Evolutionary conservation across 2,888 invertebrate species (phyloP), one percentile per base, ranked within the genome.

Genomic region (Cosmorhoe ocellata): DNA sequence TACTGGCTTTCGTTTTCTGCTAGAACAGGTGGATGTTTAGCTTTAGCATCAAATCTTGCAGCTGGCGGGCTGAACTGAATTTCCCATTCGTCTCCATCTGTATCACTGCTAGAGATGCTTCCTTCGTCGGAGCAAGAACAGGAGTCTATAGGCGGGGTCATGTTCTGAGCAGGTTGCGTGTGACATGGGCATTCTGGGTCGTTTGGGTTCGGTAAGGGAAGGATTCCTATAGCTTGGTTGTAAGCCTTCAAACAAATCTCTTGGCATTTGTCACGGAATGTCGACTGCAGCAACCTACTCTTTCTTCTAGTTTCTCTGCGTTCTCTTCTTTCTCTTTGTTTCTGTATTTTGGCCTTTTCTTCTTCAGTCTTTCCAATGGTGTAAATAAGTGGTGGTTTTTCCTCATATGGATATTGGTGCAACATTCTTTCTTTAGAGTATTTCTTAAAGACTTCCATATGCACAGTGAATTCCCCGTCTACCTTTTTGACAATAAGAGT

Each of bases 231-330:
- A 0, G 90, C 84, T 74, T 89, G 89, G 61, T 89, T 85, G 54
- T 89, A 90, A 5, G 90, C 88, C 63, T 89, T 90, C 10, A 88
- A 62, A 66, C 90, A 90, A 56, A 90, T 90, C 60, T 90, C 90
- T 65, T 88, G 88, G 59, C 90, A 90, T 56, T 73, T 84, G 40
- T 89, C 86, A 55, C 82, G 75, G 56, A 90, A 90, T 7, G 85
- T 83, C 8, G 88, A 85, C 56, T 90, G 90, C 11, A 90, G 57
- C 1, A 89, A 57, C 33, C 81, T 69, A 60, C 79, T 78, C 64
- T 88, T 90, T 51, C 87, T 73, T 64, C 84, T 79, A 0, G 81
- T 81, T 62, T 88, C 89, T 42, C 88, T 74, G 0, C 89, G 79
- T 47, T 85, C 84, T 63, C 71, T 74, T 54, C 85, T 76, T 34